Evolutionary conservation across 2,113 vertebrate species (phyloP), one percentile per base, ranked within the genome.

Genomic region (Numida meleagris): DNA sequence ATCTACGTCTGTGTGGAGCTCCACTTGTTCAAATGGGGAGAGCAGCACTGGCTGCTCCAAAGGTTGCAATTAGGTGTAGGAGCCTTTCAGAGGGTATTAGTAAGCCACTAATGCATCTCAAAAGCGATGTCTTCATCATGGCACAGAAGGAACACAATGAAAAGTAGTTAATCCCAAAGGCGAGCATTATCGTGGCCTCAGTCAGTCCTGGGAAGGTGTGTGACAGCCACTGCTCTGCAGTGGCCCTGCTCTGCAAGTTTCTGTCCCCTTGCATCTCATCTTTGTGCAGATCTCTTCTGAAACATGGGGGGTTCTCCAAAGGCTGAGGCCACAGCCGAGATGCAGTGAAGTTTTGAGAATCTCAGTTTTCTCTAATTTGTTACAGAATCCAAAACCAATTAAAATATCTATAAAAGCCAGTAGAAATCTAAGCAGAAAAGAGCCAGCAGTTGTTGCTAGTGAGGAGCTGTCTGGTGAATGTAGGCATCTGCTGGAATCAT

Each of bases 111-210:
- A 20, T 10, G 21, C 25, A 10, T 45, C 31, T 66, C 7, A 13
- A 66, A 45, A 33, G 21, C 15, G 19, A 16, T 66, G 25, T 40
- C 16, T 29, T 63, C 38, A 38, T 62, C 24, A 12, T 19, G 25
- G 61, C 61, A 12, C 61, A 66, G 63, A 66, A 66, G 21, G 42
- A 66, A 33, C 65, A 45, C 20, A 16, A 7, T 45, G 25, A 67
- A 67, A n/a, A 29, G 17, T 38, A 29, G 18, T 63, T 40, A 11
- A 29, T 63, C 40, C 61, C 27, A 17, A 27, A 40, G 25, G 36
- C 7, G 38, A 25, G 3, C 14, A 1, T 17, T 53, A 8, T 23
- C 0, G 1, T 63, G 70, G 36, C 46, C 36, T 42, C 17, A 3
- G n/a, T 10, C 38, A 12, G 51, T 68, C 13, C 3, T 0, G 1